These are phyloP conservation scores for Sminthurides bifidus DNA, from an alignment of 1,140 invertebrate genomes.

Conservation along the genomic window DNA sequence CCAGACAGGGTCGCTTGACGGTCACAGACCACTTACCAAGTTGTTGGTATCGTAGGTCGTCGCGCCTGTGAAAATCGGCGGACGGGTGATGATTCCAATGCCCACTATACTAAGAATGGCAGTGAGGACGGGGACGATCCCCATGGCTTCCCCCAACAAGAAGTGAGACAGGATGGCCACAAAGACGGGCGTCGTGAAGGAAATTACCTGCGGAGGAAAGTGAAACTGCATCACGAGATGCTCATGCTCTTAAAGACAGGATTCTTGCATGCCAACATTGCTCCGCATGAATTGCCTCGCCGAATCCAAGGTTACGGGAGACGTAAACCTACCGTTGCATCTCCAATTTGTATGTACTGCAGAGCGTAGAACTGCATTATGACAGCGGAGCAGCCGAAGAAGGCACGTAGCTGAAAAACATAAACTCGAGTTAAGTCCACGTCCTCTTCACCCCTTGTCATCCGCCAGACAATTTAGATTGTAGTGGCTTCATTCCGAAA, in stretches of 20 bases:
- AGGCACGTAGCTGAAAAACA: slow-evolving; percentile 14
- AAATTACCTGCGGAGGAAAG: slow-evolving; percentile 13
- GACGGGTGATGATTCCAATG: slow-evolving; percentile 18
- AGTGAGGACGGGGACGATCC: slow-evolving; percentile 16
- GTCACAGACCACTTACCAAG: slow-evolving; percentile 12
- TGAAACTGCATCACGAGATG: too few species aligned
- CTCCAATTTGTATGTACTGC: slow-evolving; percentile 19
- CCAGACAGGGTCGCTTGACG: too few species aligned
- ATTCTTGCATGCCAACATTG: too few species aligned
- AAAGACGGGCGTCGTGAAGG: slow-evolving; percentile 21
- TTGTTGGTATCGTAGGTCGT: slow-evolving; percentile 2
- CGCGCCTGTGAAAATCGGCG: slow-evolving; percentile 17
- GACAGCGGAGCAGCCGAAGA: slow-evolving; percentile 10
- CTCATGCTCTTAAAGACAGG: too few species aligned
- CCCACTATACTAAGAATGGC: slow-evolving; percentile 14
- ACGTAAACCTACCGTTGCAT: slow-evolving; percentile 17
- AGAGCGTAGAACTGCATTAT: slow-evolving; percentile 18
- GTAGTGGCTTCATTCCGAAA: neutral
- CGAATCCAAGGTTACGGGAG: slow-evolving; percentile 5
- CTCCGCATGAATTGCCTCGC: too few species aligned
- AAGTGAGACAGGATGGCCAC: slow-evolving; percentile 19
- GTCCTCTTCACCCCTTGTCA: too few species aligned
- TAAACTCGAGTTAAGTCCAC: neutral
- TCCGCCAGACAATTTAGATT: too few species aligned
- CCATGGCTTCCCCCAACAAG: slow-evolving; percentile 18